Percentiles rank a stretch among this genome's conserved stretches.
These are phyloP conservation scores for Eucidaris tribuloides DNA, from an alignment of 35 echinoderm and acorn worm species.

Conservation along the genomic window DNA sequence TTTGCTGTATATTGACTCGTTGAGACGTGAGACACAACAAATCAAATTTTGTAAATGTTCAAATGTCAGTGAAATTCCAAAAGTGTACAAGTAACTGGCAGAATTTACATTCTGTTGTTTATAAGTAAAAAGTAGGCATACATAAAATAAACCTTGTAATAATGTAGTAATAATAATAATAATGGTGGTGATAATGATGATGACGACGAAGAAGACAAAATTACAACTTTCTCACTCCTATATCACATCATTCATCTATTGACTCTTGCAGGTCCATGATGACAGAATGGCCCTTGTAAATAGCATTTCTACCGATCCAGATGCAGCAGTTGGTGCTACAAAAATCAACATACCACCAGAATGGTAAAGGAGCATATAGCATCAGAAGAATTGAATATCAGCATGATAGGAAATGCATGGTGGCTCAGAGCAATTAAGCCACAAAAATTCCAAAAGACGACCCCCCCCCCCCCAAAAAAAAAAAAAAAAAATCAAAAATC, in stretches of 20 bases:
- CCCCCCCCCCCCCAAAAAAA: too few relatives aligned
- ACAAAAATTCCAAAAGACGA: too few relatives aligned
- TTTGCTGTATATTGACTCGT: too few relatives aligned
- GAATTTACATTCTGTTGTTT: background rate
- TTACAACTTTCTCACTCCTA: background rate
- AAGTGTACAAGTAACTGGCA: background rate
- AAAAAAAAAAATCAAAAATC: too few relatives aligned
- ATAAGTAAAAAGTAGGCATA: background rate
- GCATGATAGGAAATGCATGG: background rate
- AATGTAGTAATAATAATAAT: background rate
- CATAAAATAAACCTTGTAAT: background rate
- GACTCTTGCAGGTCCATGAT: constrained; percentile 51
- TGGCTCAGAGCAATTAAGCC: too few relatives aligned
- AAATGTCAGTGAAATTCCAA: too few relatives aligned
- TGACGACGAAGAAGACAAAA: background rate
- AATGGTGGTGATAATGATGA: background rate
- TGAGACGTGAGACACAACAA: too few relatives aligned
- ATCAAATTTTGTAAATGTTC: too few relatives aligned
- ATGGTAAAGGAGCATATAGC: constrained; percentile 40
- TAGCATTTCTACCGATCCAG: constrained; percentile 58
- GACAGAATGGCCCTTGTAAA: constrained; percentile 89
- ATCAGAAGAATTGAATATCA: background rate
- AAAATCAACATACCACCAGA: constrained; percentile 83
- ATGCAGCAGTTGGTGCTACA: constrained; percentile 69
- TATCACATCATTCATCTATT: background rate